Evolutionary conservation across 2,888 invertebrate genomes (phyloP).

Genomic region (Drosophila anceps): DNA sequence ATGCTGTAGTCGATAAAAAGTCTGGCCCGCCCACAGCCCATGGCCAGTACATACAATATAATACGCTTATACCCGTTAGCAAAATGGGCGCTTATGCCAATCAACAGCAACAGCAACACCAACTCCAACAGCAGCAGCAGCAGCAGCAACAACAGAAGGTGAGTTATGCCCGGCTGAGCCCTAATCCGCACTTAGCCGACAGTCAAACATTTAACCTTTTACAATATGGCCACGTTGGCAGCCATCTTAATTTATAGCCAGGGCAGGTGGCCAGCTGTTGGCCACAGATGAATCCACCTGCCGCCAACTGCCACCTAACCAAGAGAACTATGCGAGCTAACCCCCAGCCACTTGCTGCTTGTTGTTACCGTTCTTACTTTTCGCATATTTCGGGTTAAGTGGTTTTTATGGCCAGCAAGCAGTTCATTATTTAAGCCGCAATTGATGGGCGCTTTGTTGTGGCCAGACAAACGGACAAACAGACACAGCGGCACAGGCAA

Average conservation of each 20-base stretch:
- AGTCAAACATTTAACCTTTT: constrained; percentile 77
- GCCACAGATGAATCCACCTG: constrained; percentile 28
- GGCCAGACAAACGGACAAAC: constrained; percentile 13
- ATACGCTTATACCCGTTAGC: constrained; percentile 84
- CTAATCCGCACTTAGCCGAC: constrained; percentile 74
- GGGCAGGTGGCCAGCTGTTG: constrained; percentile 43
- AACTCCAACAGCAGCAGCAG: constrained; percentile 46
- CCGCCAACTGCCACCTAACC: background rate
- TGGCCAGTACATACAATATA: constrained; percentile 84
- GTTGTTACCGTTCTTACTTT: constrained; percentile 19
- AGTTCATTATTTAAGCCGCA: constrained; percentile 70
- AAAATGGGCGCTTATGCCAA: constrained; percentile 84
- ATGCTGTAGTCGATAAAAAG: constrained; percentile 84
- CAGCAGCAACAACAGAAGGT: constrained; percentile 80
- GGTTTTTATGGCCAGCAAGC: constrained; percentile 71
- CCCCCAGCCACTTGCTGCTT: constrained; percentile 24
- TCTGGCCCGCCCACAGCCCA: constrained; percentile 76
- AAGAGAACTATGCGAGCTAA: background rate
- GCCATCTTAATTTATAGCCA: constrained; percentile 64
- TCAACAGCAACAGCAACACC: constrained; percentile 77
- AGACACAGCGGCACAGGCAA: background rate
- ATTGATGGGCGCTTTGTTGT: constrained; percentile 49
- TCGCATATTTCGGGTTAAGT: constrained; percentile 72
- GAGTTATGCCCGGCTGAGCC: constrained; percentile 59
- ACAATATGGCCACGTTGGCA: constrained; percentile 67